Percentiles rank a stretch among this genome's conserved stretches.
phyloP scores from a whole-genome alignment of 2,888 invertebrate genomes.

The Aromia moschata region DNA sequence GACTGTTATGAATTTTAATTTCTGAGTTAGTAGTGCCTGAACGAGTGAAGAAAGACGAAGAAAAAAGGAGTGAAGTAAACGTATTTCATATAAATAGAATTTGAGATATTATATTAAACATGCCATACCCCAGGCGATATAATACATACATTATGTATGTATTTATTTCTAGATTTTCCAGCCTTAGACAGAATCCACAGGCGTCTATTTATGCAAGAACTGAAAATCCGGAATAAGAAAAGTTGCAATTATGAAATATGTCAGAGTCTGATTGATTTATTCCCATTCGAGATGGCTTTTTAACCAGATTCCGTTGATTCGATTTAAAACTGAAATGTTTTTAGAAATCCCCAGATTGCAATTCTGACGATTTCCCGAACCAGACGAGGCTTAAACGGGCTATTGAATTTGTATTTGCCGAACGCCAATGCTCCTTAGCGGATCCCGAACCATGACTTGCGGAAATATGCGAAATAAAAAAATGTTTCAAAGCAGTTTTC shows the following conservation, averaged over 20 bases:
- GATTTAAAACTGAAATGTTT: slow-evolving; percentile 40
- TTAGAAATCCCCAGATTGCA: slow-evolving; percentile 40
- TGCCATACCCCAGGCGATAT: no score
- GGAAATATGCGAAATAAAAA: slow-evolving; percentile 22
- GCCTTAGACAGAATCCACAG: neutral
- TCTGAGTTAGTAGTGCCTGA: no score
- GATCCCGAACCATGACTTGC: neutral
- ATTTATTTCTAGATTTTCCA: no score
- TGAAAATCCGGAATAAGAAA: slow-evolving; percentile 2
- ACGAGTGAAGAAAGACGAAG: no score
- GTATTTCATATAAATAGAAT: no score
- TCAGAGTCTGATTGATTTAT: slow-evolving; percentile 16
- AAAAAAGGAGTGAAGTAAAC: no score
- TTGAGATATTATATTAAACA: no score
- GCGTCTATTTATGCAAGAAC: neutral
- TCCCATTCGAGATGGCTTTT: slow-evolving; percentile 6
- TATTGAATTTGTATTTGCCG: slow-evolving; percentile 34
- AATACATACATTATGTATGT: no score
- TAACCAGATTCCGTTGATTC: slow-evolving; percentile 37
- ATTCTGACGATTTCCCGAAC: slow-evolving; percentile 33
- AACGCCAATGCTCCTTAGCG: neutral
- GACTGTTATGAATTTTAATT: no score
- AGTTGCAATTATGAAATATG: neutral
- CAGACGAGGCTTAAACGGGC: slow-evolving; percentile 19
- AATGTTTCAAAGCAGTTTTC: slow-evolving; percentile 52